Conservation (phyloP, 2,113 vertebrate species). For the Campylomormyrus numenius region DNA sequence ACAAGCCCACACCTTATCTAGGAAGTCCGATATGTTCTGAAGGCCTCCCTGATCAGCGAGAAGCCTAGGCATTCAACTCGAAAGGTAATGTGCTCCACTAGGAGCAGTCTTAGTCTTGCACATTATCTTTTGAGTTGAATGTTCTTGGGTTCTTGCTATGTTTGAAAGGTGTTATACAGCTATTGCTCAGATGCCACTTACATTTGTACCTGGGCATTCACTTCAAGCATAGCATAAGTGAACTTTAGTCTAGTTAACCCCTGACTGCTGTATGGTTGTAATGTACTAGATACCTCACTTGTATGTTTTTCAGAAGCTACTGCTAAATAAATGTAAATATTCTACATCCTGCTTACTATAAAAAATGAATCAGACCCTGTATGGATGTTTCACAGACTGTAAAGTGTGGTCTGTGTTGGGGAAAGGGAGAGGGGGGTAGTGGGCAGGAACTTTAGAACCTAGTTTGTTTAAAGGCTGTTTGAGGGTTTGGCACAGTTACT, state of each 20-base stretch:
- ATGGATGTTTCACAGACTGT: neutral
- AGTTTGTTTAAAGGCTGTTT: neutral
- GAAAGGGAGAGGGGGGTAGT: neutral
- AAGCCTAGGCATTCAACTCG: neutral
- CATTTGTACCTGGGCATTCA: neutral
- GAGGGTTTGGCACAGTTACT: constrained; percentile 35
- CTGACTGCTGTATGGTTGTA: neutral
- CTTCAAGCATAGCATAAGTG: neutral
- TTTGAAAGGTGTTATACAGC: neutral
- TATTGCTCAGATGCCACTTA: neutral
- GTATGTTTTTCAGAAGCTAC: neutral
- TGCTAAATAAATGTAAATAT: neutral
- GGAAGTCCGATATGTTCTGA: neutral
- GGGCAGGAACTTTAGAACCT: neutral
- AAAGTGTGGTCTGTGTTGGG: neutral
- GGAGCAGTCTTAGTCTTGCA: neutral
- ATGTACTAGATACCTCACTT: neutral
- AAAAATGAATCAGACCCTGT: neutral
- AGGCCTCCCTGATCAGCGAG: neutral
- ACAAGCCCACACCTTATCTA: neutral
- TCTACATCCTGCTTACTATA: neutral
- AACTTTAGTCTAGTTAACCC: neutral
- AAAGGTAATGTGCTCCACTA: neutral
- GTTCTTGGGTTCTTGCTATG: neutral
- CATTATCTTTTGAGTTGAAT: no score